Evolutionary conservation across 1,140 invertebrate genomes (phyloP).

Genomic region (Plectrocnemia conspersa): DNA sequence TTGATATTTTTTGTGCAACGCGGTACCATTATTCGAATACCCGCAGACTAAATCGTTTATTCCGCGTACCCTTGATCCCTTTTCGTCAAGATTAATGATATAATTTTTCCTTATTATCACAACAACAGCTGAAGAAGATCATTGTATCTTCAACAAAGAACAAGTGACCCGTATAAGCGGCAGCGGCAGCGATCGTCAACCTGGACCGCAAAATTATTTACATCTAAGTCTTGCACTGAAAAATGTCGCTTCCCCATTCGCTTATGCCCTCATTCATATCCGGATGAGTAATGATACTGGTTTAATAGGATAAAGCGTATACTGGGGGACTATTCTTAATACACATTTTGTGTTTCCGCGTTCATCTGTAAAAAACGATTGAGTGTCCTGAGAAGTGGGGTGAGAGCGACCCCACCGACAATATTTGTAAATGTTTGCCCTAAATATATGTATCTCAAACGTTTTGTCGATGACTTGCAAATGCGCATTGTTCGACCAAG

Average conservation of each 20-base stretch:
- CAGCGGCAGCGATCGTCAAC: conserved; percentile 20
- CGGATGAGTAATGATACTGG: conserved; percentile 34
- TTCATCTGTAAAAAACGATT: conserved; percentile 36
- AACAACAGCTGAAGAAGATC: conserved; percentile 31
- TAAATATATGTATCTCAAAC: conserved; percentile 24
- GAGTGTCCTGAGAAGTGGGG: conserved; percentile 27
- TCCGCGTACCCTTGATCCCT: conserved; percentile 5
- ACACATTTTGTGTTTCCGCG: conserved; percentile 32
- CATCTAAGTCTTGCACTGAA: conserved; percentile 5
- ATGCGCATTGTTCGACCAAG: conserved; percentile 16
- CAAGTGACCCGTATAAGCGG: conserved; percentile 35
- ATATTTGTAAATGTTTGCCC: conserved; percentile 35
- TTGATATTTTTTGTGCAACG: neutral
- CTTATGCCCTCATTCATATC: conserved; percentile 14
- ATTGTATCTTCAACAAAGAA: conserved; percentile 32
- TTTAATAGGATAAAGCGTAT: conserved; percentile 29
- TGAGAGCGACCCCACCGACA: conserved; percentile 23
- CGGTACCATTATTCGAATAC: conserved; percentile 4
- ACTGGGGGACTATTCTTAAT: conserved; percentile 24
- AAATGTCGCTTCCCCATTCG: too few species aligned
- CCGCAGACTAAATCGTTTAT: conserved; percentile 23
- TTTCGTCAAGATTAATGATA: conserved; percentile 34
- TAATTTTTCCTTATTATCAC: conserved; percentile 35
- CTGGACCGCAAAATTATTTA: too few species aligned
- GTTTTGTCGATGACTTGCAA: conserved; percentile 24